Evolutionary conservation across 1,140 invertebrate genomes (phyloP).

Genomic region (Ceratina australensis): DNA sequence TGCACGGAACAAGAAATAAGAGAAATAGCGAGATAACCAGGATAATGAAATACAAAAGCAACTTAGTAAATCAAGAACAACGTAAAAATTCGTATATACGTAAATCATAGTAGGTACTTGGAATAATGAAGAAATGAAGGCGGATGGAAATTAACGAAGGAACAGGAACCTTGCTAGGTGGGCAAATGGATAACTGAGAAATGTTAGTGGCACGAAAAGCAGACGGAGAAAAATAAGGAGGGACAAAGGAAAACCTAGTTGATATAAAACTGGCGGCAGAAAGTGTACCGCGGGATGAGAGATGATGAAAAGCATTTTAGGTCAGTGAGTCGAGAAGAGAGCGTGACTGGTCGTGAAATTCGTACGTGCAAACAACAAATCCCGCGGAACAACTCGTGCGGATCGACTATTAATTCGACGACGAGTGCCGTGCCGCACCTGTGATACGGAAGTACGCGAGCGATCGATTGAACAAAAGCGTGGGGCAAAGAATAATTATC

Average conservation of each 20-base stretch:
- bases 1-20: background rate
- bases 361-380: slow-evolving; percentile 23
- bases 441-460: background rate
- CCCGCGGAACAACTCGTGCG: background rate
- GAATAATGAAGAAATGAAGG: background rate
- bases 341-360: slow-evolving; percentile 11
- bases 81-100: too few species aligned
- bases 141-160: too few species aligned
- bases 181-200: background rate
- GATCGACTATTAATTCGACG: slow-evolving; percentile 24
- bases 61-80: background rate
- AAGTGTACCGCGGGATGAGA: too few species aligned
- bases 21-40: background rate
- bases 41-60: background rate
- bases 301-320: slow-evolving; percentile 18
- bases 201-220: background rate
- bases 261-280: background rate
- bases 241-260: background rate
- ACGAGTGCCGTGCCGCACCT: background rate
- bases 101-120: too few species aligned
- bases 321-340: slow-evolving; percentile 7
- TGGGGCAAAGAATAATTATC: background rate
- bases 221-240: background rate
- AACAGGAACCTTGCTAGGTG: too few species aligned
- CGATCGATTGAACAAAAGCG: background rate